A percentile compares a stretch with the other conserved stretches of the same genome.
Conservation (phyloP, 2,797 vertebrate genomes). For the Rhinogobio ventralis region DNA sequence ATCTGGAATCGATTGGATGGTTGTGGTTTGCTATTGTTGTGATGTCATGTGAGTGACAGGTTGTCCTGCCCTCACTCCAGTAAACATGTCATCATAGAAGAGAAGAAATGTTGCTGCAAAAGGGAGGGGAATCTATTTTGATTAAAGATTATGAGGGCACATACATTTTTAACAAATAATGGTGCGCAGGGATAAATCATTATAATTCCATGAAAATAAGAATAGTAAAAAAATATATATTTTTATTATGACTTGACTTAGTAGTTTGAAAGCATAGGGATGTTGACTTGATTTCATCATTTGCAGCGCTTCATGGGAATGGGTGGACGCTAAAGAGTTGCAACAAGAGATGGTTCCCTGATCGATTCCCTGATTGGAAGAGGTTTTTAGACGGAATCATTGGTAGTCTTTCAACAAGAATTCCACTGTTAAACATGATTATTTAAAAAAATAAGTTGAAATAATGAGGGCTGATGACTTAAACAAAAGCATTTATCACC, state of each 20-base stretch:
- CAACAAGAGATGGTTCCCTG: neutral
- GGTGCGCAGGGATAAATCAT: neutral
- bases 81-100: neutral
- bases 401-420: neutral
- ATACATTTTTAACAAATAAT: neutral
- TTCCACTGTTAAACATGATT: no score
- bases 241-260: neutral
- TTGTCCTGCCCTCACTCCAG: neutral
- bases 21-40: conserved; percentile 4
- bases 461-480: neutral
- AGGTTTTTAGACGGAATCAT: neutral
- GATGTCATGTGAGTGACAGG: neutral
- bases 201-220: neutral
- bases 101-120: neutral
- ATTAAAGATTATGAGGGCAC: neutral
- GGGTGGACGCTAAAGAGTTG: neutral
- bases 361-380: neutral
- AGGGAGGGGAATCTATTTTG: neutral
- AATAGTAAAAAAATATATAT: no score
- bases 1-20: neutral
- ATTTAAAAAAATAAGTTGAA: neutral
- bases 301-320: neutral
- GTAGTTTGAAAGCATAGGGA: neutral
- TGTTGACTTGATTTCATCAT: neutral
- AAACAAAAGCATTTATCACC: neutral